Conservation (phyloP, 1,140 invertebrate species). For the Orussus abietinus region DNA sequence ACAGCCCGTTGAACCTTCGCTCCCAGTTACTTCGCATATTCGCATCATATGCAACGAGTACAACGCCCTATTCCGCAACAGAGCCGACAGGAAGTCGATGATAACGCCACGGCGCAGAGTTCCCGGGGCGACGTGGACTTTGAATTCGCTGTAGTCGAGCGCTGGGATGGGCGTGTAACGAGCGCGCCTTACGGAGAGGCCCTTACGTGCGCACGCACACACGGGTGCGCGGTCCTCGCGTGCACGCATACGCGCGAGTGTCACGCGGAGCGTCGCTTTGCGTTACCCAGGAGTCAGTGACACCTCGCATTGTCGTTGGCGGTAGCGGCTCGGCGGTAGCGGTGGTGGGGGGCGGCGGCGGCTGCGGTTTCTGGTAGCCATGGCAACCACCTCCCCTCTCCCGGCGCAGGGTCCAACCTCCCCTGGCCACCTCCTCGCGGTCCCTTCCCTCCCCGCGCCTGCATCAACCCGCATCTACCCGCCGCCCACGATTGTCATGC, state of each 20-base stretch:
- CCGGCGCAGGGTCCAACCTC: conserved; percentile 20
- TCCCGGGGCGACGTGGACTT: too few relatives aligned
- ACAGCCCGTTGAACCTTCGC: too few relatives aligned
- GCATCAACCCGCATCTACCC: conserved; percentile 1
- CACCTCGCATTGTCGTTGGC: conserved; percentile 49
- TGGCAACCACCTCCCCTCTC: conserved; percentile 42
- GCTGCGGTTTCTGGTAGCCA: conserved; percentile 47
- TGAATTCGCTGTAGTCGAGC: too few relatives aligned
- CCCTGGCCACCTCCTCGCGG: conserved; percentile 19
- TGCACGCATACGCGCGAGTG: conserved; percentile 8
- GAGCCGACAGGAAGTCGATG: conserved; percentile 8
- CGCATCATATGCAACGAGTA: too few relatives aligned
- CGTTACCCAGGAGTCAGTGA: conserved; percentile 49
- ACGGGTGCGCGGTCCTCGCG: conserved; percentile 3
- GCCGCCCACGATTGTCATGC: conserved; percentile 41
- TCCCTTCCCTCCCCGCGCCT: conserved; percentile 14
- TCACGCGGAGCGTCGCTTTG: conserved; percentile 23
- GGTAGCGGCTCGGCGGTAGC: too few relatives aligned
- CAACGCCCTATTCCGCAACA: too few relatives aligned
- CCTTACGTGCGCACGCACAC: too few relatives aligned
- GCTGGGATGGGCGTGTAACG: too few relatives aligned
- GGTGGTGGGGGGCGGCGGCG: too few relatives aligned
- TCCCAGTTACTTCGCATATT: too few relatives aligned
- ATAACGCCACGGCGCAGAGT: too few relatives aligned
- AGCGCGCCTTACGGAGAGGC: too few relatives aligned